A percentile compares a stretch with the other conserved stretches of the same genome.
Conservation (phyloP, 1,140 invertebrate species). For the Drosophila neocordata region DNA sequence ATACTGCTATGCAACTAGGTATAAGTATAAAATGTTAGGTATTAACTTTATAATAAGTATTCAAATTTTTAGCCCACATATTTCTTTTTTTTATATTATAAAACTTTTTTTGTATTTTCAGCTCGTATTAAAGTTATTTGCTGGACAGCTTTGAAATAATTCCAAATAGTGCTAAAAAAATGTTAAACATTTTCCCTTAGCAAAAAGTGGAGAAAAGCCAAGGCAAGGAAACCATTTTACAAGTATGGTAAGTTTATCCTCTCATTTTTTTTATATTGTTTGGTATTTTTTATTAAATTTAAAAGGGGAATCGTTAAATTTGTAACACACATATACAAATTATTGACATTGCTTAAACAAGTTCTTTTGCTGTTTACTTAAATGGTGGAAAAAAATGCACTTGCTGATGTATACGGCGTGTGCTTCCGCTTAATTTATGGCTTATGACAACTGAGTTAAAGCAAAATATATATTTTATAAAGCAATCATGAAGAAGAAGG, state of each 20-base stretch:
- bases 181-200: no score
- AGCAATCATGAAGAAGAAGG: slow-evolving; percentile 35
- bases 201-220: no score
- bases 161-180: no score
- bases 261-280: background rate
- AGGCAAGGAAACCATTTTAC: no score
- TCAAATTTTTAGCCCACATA: no score
- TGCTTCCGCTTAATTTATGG: slow-evolving; percentile 8
- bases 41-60: no score
- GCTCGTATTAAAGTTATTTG: no score
- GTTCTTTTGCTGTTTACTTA: background rate
- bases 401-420: slow-evolving; percentile 1
- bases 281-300: background rate
- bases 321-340: background rate
- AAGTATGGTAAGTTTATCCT: background rate
- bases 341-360: slow-evolving; percentile 1
- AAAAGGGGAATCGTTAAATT: background rate
- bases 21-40: no score
- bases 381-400: background rate
- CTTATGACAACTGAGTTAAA: slow-evolving; percentile 9
- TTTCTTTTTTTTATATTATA: no score
- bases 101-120: no score
- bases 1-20: no score
- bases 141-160: no score
- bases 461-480: slow-evolving; percentile 34